These are phyloP conservation scores for Squalus acanthias DNA, from an alignment of 2,797 vertebrate species.

Conservation along the genomic window DNA sequence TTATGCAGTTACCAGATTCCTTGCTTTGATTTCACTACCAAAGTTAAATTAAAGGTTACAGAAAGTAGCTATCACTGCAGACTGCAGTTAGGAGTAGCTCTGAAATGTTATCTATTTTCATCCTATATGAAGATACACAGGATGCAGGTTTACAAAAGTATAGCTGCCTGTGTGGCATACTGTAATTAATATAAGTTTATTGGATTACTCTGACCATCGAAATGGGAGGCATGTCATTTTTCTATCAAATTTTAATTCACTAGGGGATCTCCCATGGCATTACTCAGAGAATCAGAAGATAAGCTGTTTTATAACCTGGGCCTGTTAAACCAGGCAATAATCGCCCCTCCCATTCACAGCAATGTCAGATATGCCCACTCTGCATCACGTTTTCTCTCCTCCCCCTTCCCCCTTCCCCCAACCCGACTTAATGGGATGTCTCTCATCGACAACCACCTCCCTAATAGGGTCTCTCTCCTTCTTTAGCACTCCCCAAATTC, in stretches of 20 bases:
- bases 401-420: too few relatives aligned
- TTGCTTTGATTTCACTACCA: not conserved
- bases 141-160: not conserved
- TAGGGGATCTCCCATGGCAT: not conserved
- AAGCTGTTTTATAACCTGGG: not conserved
- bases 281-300: not conserved
- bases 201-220: not conserved
- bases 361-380: not conserved
- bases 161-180: not conserved
- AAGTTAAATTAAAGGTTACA: not conserved
- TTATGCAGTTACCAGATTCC: too few relatives aligned
- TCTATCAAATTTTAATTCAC: not conserved
- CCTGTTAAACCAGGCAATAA: not conserved
- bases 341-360: not conserved
- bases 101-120: not conserved
- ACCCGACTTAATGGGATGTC: not conserved
- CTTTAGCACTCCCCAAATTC: not conserved
- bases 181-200: not conserved
- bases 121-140: not conserved
- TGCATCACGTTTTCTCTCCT: not conserved
- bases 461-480: not conserved
- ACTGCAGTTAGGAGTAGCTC: not conserved
- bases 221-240: not conserved
- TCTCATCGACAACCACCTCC: not conserved
- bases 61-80: not conserved